Base-by-base conservation (phyloP, 1,140 invertebrate genomes). In the Oncopeltus fasciatus region DNA sequence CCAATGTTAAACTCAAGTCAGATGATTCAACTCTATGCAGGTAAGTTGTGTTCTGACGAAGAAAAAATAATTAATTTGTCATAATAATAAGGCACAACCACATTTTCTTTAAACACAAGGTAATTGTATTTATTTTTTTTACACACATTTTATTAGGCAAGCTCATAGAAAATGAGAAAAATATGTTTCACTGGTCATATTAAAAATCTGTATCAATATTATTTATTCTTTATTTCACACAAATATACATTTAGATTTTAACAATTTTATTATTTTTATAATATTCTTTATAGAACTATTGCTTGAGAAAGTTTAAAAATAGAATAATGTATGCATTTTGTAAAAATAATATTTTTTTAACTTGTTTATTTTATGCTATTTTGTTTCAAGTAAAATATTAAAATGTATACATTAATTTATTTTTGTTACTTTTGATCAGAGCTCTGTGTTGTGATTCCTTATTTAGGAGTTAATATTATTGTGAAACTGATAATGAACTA, bases 91-190 rank as follows among this genome's bases (percentile, higher is more conserved):
- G 24, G 49, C 20, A 21, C 49, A 53, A 24, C 49, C 21, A 53
- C 49, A 24, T 24, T 24, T 24, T 53, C 49, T 24, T 24, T 24
- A 24, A 53, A 53, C 49, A 53, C 49, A 53, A 53, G 49, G 49
- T 53, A 53, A 53, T 14, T 53, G 21, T 53, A 20, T 26, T n/a
- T 24, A 53, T 53, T 26, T 53, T 38, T 38, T 8, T 38, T 53
- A 53, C 16, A 2, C 20, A 53, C 49, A 53, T 24, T 2, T 53
- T 24, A 27, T 53, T 53, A 53, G 24, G 24, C 26, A 21, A 53
- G 24, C 49, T 53, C 49, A 53, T 53, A 53, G 49, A 53, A 53
- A 53, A 53, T 53, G 49, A 53, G 49, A 27, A 38, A 38, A n/a
- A n/a, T n/a, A 38, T 38, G 31, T 14, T 14, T 38, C 31, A 38